Evolutionary conservation across 2,797 vertebrate genomes (phyloP).

Genomic region (Acomys russatus): DNA sequence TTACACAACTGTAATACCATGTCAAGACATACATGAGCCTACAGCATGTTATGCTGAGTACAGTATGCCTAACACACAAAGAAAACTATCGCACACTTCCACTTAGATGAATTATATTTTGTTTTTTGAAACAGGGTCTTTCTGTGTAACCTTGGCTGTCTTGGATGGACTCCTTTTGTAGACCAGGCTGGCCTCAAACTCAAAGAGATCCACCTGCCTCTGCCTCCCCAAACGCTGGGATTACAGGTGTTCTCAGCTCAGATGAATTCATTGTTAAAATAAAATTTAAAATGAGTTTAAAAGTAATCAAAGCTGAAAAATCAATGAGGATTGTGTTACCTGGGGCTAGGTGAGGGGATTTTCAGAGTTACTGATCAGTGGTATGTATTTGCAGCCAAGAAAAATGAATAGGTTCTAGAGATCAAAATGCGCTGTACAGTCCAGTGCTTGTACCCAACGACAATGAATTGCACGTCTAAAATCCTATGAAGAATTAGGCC

Average conservation of each 20-base stretch:
- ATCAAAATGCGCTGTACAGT: not conserved
- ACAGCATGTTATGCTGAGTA: not conserved
- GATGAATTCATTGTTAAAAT: no score
- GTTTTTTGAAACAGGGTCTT: no score
- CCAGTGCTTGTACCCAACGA: not conserved
- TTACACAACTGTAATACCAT: not conserved
- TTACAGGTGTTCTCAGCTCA: no score
- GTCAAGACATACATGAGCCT: not conserved
- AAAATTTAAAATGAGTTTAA: no score
- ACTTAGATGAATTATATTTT: not conserved
- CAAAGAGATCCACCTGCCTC: no score
- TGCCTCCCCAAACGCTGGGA: no score
- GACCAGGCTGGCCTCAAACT: no score
- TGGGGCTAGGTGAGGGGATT: not conserved
- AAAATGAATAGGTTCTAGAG: not conserved
- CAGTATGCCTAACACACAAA: not conserved
- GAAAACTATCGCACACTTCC: not conserved
- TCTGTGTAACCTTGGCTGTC: no score
- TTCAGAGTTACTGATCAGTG: not conserved
- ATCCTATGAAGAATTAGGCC: not conserved
- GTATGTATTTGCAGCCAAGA: not conserved
- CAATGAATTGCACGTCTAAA: not conserved
- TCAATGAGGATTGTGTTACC: not conserved
- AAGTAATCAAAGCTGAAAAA: not conserved
- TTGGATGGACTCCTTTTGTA: no score